These are phyloP conservation scores for Tribolium freemani DNA, from an alignment of 2,888 invertebrate genomes.

Conservation along the genomic window DNA sequence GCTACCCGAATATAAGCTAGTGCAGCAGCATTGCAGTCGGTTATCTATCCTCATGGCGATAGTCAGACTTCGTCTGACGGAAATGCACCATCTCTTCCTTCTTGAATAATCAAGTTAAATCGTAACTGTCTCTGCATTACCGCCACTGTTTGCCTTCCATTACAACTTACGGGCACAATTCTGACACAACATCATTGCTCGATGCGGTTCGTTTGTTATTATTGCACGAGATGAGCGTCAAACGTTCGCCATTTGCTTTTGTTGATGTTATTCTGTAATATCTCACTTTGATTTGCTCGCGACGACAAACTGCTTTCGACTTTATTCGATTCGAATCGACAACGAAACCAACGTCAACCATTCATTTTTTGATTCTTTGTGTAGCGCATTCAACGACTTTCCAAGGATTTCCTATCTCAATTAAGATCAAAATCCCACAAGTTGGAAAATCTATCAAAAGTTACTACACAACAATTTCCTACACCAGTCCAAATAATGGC, in stretches of 20 bases:
- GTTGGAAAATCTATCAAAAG: background rate
- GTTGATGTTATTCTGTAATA: conserved; percentile 25
- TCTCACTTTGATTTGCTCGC: conserved; percentile 16
- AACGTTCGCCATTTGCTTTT: conserved; percentile 12
- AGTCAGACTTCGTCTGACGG: conserved; percentile 31
- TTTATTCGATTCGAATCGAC: conserved; percentile 8
- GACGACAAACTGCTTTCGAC: background rate
- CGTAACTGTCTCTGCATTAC: conserved; percentile 38
- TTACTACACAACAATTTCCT: background rate
- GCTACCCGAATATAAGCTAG: conserved; percentile 16
- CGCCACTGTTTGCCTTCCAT: conserved; percentile 33
- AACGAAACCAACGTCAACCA: background rate
- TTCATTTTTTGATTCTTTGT: conserved; percentile 2
- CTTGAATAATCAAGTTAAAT: conserved; percentile 42
- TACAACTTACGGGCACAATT: conserved; percentile 33
- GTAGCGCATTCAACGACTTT: background rate
- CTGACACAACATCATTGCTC: conserved; percentile 4
- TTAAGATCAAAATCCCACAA: background rate
- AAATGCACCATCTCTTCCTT: conserved; percentile 41
- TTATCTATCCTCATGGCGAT: conserved; percentile 6
- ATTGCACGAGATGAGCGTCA: conserved; percentile 24
- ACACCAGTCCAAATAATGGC: background rate
- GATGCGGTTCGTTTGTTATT: conserved; percentile 33
- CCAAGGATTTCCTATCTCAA: background rate
- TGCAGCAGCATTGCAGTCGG: conserved; percentile 24